Evolutionary conservation across 2,888 invertebrate species (phyloP).

Genomic region (Amblyjoppa fuscipennis): DNA sequence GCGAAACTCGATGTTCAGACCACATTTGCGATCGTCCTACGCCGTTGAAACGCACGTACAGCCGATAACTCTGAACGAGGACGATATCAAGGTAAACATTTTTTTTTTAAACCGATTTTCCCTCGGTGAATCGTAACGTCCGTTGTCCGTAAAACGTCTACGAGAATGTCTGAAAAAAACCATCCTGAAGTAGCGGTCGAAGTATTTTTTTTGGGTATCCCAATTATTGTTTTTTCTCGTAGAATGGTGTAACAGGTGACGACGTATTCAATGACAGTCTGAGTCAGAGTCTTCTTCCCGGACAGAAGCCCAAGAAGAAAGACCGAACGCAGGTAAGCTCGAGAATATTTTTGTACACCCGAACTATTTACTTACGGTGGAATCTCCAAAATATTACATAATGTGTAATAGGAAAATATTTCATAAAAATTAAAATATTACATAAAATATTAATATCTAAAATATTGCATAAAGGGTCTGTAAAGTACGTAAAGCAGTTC

Average conservation of each 20-base stretch:
- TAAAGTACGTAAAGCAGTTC: neutral
- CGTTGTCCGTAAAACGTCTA: slow-evolving; percentile 19
- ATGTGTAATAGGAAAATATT: too few species aligned
- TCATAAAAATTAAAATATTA: too few species aligned
- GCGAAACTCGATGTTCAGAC: slow-evolving; percentile 93
- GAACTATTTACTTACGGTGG: neutral
- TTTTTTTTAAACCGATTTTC: neutral
- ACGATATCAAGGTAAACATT: slow-evolving; percentile 88
- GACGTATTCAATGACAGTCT: slow-evolving; percentile 83
- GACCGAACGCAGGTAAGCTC: slow-evolving; percentile 81
- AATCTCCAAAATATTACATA: too few species aligned
- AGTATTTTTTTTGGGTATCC: slow-evolving; percentile 26
- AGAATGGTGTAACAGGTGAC: slow-evolving; percentile 79
- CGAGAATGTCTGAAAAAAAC: neutral
- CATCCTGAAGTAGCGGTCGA: slow-evolving; percentile 8
- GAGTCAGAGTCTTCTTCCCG: slow-evolving; percentile 83
- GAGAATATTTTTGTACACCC: slow-evolving; percentile 60
- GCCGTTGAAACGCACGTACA: slow-evolving; percentile 92
- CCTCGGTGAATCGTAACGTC: slow-evolving; percentile 7
- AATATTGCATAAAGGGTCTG: neutral
- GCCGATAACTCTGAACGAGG: slow-evolving; percentile 87
- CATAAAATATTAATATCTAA: too few species aligned
- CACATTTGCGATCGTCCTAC: slow-evolving; percentile 94
- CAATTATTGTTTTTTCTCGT: slow-evolving; percentile 60
- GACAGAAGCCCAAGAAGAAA: slow-evolving; percentile 81